Evolutionary conservation across 2,888 invertebrate genomes (phyloP), one percentile per base, ranked within the genome.

Genomic region (Boloria euphrosyne): DNA sequence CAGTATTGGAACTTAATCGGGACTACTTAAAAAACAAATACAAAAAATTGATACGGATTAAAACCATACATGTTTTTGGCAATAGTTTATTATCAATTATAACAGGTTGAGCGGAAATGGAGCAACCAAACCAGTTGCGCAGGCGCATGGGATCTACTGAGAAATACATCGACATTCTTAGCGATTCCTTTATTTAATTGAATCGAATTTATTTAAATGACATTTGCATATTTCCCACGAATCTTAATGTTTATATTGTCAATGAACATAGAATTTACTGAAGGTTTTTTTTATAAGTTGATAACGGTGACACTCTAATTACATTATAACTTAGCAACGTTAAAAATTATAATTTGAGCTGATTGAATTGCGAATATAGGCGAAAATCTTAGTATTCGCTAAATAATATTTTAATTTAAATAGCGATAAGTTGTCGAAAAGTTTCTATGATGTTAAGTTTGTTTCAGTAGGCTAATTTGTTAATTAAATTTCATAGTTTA

Each of bases 161-260:
- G 44, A 58, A 52, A 60, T 60, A 58, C 14, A 43, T 64, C 27
- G 58, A 51, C 58, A 58, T 58, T 58, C 51, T 57, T 58, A 14
- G 44, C 27, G 17, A 58, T 52, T 51, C 51, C 31, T 58, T 22
- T 22, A 2, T 22, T 22, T 22, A 22, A 22, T 22, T 22, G 22
- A 22, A 22, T 22, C 22, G 22, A 47, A 52, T 60, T 51, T 51
- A 50, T 49, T 57, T 17, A 54, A 50, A 43, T 49, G 52, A 17
- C 47, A 57, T 63, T 69, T 50, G 44, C 57, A 66, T 63, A 63
- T 61, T 69, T 66, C 69, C 66, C 69, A 69, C 69, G 69, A 43
- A 55, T 27, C 47, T 27, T 49, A n/a, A 49, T 10, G 7, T 38
- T 10, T 38, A 38, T 38, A 38, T 38, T 38, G 31, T 38, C 31